These are phyloP conservation scores for Lanistes nyassanus DNA, from an alignment of 1,140 invertebrate species.

Conservation along the genomic window DNA sequence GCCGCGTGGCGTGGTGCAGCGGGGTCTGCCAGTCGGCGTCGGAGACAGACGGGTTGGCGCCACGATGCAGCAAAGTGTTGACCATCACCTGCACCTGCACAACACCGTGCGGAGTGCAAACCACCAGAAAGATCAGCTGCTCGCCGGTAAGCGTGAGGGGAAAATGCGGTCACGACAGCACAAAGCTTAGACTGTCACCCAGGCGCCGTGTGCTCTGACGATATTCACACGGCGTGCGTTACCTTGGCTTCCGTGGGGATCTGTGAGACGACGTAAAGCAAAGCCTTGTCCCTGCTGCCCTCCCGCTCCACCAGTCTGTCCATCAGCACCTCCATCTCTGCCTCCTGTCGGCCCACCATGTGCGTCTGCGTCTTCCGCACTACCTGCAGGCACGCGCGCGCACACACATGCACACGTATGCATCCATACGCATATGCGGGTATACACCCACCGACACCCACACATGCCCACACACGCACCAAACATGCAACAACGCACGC, in stretches of 20 bases:
- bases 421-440: background rate
- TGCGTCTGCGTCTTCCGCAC: conserved; percentile 50
- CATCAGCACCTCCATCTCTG: conserved; percentile 54
- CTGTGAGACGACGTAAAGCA: conserved; percentile 51
- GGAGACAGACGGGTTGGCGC: conserved; percentile 47
- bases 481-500: background rate
- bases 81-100: conserved; percentile 51
- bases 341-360: conserved; percentile 54
- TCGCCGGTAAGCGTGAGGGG: no score
- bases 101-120: background rate
- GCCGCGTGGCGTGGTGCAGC: conserved; percentile 51
- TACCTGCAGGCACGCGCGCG: conserved; percentile 38
- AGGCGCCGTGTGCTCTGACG: no score
- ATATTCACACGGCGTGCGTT: no score
- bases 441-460: background rate
- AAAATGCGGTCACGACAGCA: no score
- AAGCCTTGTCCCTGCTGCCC: conserved; percentile 49
- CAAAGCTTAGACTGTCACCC: no score
- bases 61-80: conserved; percentile 51
- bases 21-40: conserved; percentile 48
- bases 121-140: no score
- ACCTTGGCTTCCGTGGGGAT: conserved; percentile 53
- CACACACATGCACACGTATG: background rate
- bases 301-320: conserved; percentile 46
- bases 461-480: background rate